phyloP scores from a whole-genome alignment of 2,113 vertebrate genomes.

The Tiliqua scincoides region DNA sequence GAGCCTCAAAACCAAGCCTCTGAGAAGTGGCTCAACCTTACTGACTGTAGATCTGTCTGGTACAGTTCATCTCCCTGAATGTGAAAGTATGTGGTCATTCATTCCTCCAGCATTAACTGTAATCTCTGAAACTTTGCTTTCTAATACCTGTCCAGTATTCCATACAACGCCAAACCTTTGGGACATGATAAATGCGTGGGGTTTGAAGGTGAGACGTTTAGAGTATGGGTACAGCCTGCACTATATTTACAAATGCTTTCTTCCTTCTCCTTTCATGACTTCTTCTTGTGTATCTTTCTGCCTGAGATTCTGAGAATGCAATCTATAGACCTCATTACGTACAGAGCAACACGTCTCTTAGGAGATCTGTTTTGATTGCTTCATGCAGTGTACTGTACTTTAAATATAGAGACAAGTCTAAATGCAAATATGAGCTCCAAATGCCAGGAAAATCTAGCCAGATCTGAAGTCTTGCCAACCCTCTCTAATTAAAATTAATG shows the following conservation, averaged over 20 bases:
- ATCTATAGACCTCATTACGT: constrained; percentile 61
- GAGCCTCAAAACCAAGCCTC: background rate
- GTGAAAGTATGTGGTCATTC: constrained; percentile 15
- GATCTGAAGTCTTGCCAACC: constrained; percentile 38
- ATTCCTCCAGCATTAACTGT: constrained; percentile 7
- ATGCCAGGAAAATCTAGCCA: constrained; percentile 52
- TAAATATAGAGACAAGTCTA: constrained; percentile 66
- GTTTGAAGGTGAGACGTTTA: constrained; percentile 44
- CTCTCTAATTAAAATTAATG: constrained; percentile 57
- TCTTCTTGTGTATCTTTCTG: constrained; percentile 66
- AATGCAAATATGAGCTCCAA: constrained; percentile 54
- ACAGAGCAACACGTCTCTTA: constrained; percentile 66
- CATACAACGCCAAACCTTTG: background rate
- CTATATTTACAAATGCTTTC: constrained; percentile 50
- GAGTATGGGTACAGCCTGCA: constrained; percentile 5
- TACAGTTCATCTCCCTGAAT: constrained; percentile 25
- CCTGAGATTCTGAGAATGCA: constrained; percentile 65
- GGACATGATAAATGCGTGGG: constrained; percentile 28
- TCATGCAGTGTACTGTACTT: constrained; percentile 67
- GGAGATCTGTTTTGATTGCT: constrained; percentile 62
- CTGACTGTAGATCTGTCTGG: background rate
- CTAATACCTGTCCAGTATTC: background rate
- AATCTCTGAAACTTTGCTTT: background rate
- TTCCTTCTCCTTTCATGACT: constrained; percentile 52
- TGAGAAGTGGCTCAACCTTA: background rate